A percentile compares a stretch with the other conserved stretches of the same genome.
phyloP scores from a whole-genome alignment of 2,797 vertebrate genomes.

The Sarcophilus harrisii region DNA sequence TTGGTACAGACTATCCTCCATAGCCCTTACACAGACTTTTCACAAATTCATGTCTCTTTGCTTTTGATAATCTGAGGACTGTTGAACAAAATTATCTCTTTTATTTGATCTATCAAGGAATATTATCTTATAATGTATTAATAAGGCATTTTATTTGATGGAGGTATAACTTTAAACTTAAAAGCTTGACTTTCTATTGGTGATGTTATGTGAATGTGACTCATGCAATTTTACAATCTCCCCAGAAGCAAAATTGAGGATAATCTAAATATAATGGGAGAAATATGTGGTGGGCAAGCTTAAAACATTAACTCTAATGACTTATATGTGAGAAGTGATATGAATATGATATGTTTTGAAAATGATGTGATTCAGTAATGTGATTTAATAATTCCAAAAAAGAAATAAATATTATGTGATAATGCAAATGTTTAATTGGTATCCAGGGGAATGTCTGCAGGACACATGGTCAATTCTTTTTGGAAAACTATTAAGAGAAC shows the following conservation, averaged over 20 bases:
- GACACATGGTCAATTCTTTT: neutral
- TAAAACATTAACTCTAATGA: neutral
- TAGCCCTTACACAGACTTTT: neutral
- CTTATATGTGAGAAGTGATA: neutral
- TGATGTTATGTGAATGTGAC: neutral
- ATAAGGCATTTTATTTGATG: neutral
- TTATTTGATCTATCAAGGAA: neutral
- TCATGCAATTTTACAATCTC: neutral
- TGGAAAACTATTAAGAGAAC: neutral
- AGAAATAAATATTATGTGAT: neutral
- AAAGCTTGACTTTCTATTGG: neutral
- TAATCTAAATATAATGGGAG: neutral
- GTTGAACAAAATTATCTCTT: neutral
- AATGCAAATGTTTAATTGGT: neutral
- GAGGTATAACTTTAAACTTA: neutral
- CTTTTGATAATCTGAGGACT: neutral
- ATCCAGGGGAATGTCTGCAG: neutral
- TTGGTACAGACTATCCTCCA: neutral
- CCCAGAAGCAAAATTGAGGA: neutral
- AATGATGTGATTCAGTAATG: neutral
- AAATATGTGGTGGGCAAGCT: neutral
- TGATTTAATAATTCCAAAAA: neutral
- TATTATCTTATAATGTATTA: neutral
- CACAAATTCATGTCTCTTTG: neutral
- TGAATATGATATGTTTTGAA: neutral